These are phyloP conservation scores for Charina bottae DNA, from an alignment of 2,113 vertebrate species.

Conservation along the genomic window DNA sequence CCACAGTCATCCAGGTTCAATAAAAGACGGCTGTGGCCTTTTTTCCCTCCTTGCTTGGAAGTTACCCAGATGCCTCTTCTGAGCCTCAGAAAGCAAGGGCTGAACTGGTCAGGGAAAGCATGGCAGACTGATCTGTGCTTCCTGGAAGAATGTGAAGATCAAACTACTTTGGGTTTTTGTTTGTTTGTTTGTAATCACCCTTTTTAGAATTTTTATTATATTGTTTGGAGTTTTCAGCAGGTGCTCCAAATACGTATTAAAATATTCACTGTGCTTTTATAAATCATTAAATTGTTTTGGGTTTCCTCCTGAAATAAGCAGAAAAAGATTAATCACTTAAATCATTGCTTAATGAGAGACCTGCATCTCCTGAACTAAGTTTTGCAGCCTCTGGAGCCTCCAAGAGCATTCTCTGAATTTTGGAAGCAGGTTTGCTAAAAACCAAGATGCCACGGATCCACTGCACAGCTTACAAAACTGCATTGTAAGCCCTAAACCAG, in stretches of 20 bases:
- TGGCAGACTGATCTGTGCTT: not conserved
- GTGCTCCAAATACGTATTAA: not conserved
- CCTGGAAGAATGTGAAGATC: not conserved
- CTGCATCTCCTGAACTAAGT: not conserved
- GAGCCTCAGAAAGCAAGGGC: not conserved
- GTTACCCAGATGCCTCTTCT: not conserved
- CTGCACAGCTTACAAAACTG: too few species aligned
- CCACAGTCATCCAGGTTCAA: not conserved
- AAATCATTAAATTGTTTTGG: not conserved
- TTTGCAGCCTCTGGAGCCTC: not conserved
- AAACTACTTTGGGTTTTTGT: not conserved
- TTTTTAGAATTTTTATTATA: not conserved
- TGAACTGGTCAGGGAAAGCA: not conserved
- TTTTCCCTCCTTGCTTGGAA: not conserved
- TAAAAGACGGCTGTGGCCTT: not conserved
- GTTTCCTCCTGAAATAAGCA: not conserved
- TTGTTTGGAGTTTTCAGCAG: not conserved
- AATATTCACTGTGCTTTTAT: not conserved
- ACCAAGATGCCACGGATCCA: too few species aligned
- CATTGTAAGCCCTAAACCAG: too few species aligned
- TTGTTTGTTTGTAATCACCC: not conserved
- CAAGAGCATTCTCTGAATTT: too few species aligned
- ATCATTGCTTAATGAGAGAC: not conserved
- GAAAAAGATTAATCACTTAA: not conserved
- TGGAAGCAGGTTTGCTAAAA: too few species aligned